These are phyloP conservation scores for Holocentrus rufus DNA, from an alignment of 2,797 vertebrate species.

Conservation along the genomic window DNA sequence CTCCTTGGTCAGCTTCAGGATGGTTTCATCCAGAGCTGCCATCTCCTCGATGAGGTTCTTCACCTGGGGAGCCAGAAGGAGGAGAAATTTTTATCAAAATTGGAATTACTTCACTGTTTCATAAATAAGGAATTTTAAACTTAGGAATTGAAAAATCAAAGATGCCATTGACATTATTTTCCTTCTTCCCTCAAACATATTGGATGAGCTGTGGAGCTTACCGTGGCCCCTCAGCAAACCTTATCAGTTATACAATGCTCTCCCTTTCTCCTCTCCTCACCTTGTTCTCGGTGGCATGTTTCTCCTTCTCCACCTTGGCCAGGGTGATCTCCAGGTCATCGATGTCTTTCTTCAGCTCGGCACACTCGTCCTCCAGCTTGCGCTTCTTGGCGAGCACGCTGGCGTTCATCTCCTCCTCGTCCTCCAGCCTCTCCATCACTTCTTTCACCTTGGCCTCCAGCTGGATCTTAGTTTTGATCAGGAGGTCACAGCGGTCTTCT, in stretches of 20 bases:
- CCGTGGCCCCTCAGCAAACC: background rate
- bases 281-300: slow-evolving; percentile 94
- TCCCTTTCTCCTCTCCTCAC: slow-evolving; percentile 62
- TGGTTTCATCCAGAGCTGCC: slow-evolving; percentile 89
- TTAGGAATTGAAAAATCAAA: background rate
- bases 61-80: slow-evolving; percentile 77
- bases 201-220: background rate
- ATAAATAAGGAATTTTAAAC: background rate
- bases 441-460: slow-evolving; percentile 93
- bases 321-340: slow-evolving; percentile 93
- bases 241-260: background rate
- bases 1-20: slow-evolving; percentile 91
- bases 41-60: slow-evolving; percentile 96
- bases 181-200: background rate
- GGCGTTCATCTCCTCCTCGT: slow-evolving; percentile 91
- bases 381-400: slow-evolving; percentile 88
- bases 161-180: background rate
- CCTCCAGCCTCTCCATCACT: slow-evolving; percentile 89
- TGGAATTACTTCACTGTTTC: background rate
- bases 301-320: slow-evolving; percentile 95
- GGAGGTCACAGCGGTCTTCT: slow-evolving; percentile 91
- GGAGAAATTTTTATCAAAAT: background rate
- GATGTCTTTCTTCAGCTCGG: slow-evolving; percentile 94
- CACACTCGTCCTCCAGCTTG: slow-evolving; percentile 93
- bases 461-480: slow-evolving; percentile 95